These are phyloP conservation scores for Chesias legatella DNA, from an alignment of 2,888 invertebrate genomes.

Conservation along the genomic window DNA sequence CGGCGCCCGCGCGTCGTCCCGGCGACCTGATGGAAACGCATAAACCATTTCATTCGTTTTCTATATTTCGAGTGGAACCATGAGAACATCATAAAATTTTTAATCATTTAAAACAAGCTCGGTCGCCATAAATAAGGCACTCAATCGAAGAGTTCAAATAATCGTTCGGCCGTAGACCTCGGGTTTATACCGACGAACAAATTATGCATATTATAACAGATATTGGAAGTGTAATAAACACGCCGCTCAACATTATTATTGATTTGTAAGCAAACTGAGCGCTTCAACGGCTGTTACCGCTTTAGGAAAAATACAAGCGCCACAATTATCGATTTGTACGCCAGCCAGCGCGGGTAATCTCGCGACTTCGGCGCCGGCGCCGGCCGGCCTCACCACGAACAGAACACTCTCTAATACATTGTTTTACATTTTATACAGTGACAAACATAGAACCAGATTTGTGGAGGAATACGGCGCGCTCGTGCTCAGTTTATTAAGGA, in stretches of 20 bases:
- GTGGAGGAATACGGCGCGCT: conserved; percentile 22
- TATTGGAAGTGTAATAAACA: conserved; percentile 29
- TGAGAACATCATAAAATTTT: conserved; percentile 33
- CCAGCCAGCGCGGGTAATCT: conserved; percentile 23
- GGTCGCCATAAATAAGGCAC: conserved; percentile 33
- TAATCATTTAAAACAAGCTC: conserved; percentile 34
- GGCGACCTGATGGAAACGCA: conserved; percentile 19
- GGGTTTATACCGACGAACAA: conserved; percentile 27
- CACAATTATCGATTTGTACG: conserved; percentile 33
- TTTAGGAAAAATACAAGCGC: conserved; percentile 30
- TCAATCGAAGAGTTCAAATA: conserved; percentile 33
- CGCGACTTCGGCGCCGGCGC: conserved; percentile 12
- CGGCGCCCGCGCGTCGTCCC: not conserved
- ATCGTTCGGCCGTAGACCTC: conserved; percentile 29
- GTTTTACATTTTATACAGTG: conserved; percentile 3
- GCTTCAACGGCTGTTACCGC: conserved; percentile 18
- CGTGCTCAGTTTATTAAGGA: conserved; percentile 30
- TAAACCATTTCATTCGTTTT: conserved; percentile 30
- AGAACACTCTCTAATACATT: no score
- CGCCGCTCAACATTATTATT: conserved; percentile 28
- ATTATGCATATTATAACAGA: conserved; percentile 25
- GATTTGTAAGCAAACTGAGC: conserved; percentile 25
- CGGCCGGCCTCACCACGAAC: no score
- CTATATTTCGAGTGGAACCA: conserved; percentile 28
- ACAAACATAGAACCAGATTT: conserved; percentile 15